Percentiles rank a stretch among this genome's conserved stretches.
These are phyloP conservation scores for Takifugu flavidus DNA, from an alignment of 2,113 vertebrate genomes.

Conservation along the genomic window DNA sequence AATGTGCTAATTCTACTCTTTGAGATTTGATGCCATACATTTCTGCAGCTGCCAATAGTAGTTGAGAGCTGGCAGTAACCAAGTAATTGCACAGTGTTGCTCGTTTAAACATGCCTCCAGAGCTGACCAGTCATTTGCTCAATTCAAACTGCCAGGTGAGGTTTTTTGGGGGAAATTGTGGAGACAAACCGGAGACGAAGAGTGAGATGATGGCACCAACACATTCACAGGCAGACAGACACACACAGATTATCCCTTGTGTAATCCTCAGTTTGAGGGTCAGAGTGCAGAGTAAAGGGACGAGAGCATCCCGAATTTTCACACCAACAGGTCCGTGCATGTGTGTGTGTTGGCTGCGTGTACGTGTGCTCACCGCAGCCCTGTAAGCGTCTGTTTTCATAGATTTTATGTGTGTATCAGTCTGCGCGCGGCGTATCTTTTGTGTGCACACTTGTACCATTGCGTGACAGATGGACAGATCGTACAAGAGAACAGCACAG, in stretches of 20 bases:
- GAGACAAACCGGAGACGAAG: conserved; percentile 1
- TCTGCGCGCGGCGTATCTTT: background rate
- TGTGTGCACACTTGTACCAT: background rate
- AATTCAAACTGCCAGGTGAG: conserved; percentile 16
- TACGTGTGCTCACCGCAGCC: too few relatives aligned
- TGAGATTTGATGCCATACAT: background rate
- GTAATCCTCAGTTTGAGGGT: conserved; percentile 67
- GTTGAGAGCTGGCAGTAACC: conserved; percentile 16
- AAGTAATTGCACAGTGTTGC: conserved; percentile 32
- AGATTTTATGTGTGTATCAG: conserved; percentile 1
- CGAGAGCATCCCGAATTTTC: conserved; percentile 47
- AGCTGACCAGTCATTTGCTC: conserved; percentile 30
- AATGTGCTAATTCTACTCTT: conserved; percentile 1
- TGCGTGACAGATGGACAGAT: conserved; percentile 56
- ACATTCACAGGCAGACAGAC: conserved; percentile 29
- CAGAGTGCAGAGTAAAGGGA: conserved; percentile 51
- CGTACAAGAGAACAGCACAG: conserved; percentile 43
- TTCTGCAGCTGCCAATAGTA: conserved; percentile 14
- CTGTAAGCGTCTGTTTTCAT: background rate
- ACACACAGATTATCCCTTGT: conserved; percentile 64
- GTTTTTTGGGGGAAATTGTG: background rate
- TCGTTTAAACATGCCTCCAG: conserved; percentile 20
- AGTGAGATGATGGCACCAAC: conserved; percentile 12
- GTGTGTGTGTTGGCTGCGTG: background rate
- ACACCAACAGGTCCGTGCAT: conserved; percentile 27